Conservation (phyloP, 35 echinoderm and acorn worm genomes). For the Apostichopus parvimensis region DNA sequence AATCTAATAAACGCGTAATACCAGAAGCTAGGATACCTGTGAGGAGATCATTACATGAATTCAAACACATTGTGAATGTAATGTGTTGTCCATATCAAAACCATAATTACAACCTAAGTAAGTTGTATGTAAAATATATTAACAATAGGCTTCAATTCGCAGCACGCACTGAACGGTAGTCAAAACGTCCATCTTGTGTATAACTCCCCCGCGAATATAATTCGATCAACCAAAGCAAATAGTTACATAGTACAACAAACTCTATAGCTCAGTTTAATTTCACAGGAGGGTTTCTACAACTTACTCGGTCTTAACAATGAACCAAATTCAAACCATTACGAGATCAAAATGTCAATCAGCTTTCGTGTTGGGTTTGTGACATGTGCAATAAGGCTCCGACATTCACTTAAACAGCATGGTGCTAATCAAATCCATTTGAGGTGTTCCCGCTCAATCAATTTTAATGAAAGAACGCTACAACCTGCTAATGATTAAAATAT, state of each 20-base stretch:
- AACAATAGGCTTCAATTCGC: background rate
- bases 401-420: background rate
- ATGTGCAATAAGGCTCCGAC: background rate
- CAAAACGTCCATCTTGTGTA: background rate
- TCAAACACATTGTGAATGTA: too few relatives aligned
- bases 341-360: too few relatives aligned
- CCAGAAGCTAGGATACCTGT: too few relatives aligned
- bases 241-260: too few relatives aligned
- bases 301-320: background rate
- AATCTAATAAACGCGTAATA: too few relatives aligned
- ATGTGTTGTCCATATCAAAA: too few relatives aligned
- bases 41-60: too few relatives aligned
- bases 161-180: background rate
- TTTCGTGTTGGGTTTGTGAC: background rate
- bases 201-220: too few relatives aligned
- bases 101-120: too few relatives aligned
- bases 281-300: background rate
- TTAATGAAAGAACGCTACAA: conserved; percentile 7
- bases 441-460: background rate
- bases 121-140: background rate
- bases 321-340: background rate
- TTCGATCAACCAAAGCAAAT: too few relatives aligned
- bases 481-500: conserved; percentile 13
- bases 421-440: conserved; percentile 7
- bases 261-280: background rate